Evolutionary conservation across 2,113 vertebrate genomes (phyloP), one percentile per base, ranked within the genome.

Genomic region (Phodopus roborovskii): DNA sequence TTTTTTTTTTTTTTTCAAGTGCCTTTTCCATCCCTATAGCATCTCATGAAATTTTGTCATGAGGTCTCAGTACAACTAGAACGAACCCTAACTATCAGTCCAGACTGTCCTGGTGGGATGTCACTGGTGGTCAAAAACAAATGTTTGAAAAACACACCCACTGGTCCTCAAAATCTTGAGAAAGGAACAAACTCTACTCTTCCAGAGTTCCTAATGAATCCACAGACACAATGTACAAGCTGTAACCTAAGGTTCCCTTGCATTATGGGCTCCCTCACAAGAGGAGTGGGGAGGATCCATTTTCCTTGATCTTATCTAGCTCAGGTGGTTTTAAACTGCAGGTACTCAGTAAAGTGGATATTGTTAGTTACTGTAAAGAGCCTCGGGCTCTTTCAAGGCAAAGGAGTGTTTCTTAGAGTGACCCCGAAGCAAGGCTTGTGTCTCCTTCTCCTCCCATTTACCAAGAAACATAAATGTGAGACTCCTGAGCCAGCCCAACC

Each of bases 321-420:
- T 88, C 74, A 0, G 1, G 4, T 17, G 89, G 85, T 62, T 39
- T 64, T 70, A 88, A 96, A 77, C 50, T 39, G 73, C 87, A 85
- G 94, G 64, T 70, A 62, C 58, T 56, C 81, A 8, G 12, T 26
- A 42, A 16, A 86, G 73, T 15, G 48, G 17, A 20, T 24, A n/a
- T 15, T 58, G 86, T 58, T 89, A 77, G 87, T 60, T 33, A 75
- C 71, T 62, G 87, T 53, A 60, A 88, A 53, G 45, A 91, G 81
- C 78, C 82, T 48, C 36, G 10, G 19, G 66, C 90, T 71, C 84
- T 73, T 92, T 60, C 75, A 45, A 89, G 70, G 60, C 92, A 89
- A 77, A 91, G 74, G 39, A 39, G 28, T n/a, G 66, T 60, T 82
- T 74, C n/a, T 28, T 13, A 2, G 12, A 71, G 48, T 15, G 86